Evolutionary conservation across 2,113 vertebrate species (phyloP), one percentile per base, ranked within the genome.

Genomic region (Vimba vimba): DNA sequence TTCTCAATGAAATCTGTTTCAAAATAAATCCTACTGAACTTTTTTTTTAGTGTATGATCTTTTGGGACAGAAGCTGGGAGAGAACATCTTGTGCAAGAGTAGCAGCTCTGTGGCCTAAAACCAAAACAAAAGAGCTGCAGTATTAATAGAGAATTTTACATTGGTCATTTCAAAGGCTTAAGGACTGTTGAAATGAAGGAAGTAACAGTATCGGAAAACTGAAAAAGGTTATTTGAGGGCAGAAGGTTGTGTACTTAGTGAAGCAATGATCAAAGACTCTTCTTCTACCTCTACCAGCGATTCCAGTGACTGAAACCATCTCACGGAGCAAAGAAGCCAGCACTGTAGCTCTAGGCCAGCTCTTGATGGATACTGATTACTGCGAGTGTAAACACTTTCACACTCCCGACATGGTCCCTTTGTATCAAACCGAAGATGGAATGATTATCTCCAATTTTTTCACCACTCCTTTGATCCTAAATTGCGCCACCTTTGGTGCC

Each of bases 351-450:
- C 60, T 19, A 15, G 43, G 55, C 59, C 36, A 27, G 36, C 21
- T 81, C 43, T 43, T 66, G 79, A 82, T 82, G 62, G 60, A 82
- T 33, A 82, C 79, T 50, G 79, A 82, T 82, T 33, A 52, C n/a
- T 19, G 36, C 4, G 39, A 66, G n/a, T 7, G 25, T 68, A 68
- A 69, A 68, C 62, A 52, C 62, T 36, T 52, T 25, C 62, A 25
- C 19, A 45, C n/a, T 50, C 19, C 17, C 23, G 43, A 19, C 43
- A 23, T 12, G 43, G 33, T 82, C 39, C 39, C 62, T 82, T 68
- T 30, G 25, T 82, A 68, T 52, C 62, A 52, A 64, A 47, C 59
- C n/a, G 7, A 23, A 68, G 45, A 82, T 50, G 45, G 43, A 82
- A 82, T 69, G 62, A 82, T 82, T 82, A 69, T 82, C 62, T 82